These are phyloP conservation scores for Drosophila watanabei DNA, from an alignment of 1,140 invertebrate genomes.

Conservation along the genomic window DNA sequence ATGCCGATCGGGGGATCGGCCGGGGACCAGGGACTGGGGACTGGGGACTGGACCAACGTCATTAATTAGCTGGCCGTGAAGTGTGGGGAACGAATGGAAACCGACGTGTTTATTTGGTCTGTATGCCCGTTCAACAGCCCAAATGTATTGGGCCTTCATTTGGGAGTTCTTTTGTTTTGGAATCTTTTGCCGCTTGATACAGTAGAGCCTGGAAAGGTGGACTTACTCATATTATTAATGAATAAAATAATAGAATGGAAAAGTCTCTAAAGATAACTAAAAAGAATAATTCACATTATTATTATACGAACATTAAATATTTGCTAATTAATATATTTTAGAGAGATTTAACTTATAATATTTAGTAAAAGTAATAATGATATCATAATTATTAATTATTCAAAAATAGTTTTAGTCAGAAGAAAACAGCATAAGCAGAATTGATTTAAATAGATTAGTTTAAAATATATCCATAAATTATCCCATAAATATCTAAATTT, in stretches of 20 bases:
- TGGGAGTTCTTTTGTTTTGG: constrained; percentile 67
- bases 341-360: no score
- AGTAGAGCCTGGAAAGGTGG: constrained; percentile 4
- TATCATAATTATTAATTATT: no score
- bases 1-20: constrained; percentile 12
- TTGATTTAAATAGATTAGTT: neutral
- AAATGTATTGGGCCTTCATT: constrained; percentile 71
- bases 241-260: neutral
- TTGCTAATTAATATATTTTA: neutral
- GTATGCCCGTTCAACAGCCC: constrained; percentile 58
- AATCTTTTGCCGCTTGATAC: constrained; percentile 56
- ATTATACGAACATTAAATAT: neutral
- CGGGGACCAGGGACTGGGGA: neutral
- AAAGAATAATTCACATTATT: neutral
- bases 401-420: no score
- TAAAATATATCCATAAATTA: no score
- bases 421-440: no score
- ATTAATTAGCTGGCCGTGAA: constrained; percentile 78
- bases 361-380: no score
- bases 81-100: constrained; percentile 76
- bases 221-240: no score
- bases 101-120: constrained; percentile 76
- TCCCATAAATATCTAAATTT: neutral
- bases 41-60: constrained; percentile 63
- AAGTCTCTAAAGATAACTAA: neutral